phyloP scores from a whole-genome alignment of 2,888 invertebrate species.

The Rhyacophila evoluta region DNA sequence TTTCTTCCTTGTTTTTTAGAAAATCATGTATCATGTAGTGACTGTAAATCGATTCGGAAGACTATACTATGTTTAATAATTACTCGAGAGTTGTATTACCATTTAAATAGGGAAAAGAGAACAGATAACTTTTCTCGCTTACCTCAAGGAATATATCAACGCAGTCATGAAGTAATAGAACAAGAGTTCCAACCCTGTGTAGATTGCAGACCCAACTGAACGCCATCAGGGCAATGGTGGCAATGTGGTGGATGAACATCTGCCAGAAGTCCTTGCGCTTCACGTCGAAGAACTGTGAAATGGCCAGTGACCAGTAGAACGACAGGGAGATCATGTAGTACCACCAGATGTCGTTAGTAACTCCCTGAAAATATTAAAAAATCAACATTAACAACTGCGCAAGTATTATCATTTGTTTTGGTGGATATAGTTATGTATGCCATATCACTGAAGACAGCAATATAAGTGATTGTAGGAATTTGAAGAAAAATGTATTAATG shows the following conservation, averaged over 20 bases:
- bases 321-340: conserved; percentile 96
- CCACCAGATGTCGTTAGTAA: conserved; percentile 91
- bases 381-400: background rate
- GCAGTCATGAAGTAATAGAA: conserved; percentile 87
- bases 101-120: background rate
- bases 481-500: too few relatives aligned
- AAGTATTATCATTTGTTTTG: too few relatives aligned
- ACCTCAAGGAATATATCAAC: conserved; percentile 92
- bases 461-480: too few relatives aligned
- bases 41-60: too few relatives aligned
- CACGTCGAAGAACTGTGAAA: conserved; percentile 94
- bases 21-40: too few relatives aligned
- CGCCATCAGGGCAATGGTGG: conserved; percentile 88
- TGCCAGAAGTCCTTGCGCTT: conserved; percentile 97
- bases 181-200: conserved; percentile 90
- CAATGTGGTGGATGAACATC: conserved; percentile 98
- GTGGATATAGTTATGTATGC: too few relatives aligned
- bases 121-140: conserved; percentile 55
- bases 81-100: too few relatives aligned
- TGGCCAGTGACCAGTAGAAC: conserved; percentile 95
- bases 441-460: too few relatives aligned
- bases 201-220: conserved; percentile 97
- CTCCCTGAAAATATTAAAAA: conserved; percentile 70
- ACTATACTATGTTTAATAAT: too few relatives aligned
- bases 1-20: too few relatives aligned